Evolutionary conservation across 2,888 invertebrate genomes (phyloP), one percentile per base, ranked within the genome.

Genomic region (Drosophila lacicola): DNA sequence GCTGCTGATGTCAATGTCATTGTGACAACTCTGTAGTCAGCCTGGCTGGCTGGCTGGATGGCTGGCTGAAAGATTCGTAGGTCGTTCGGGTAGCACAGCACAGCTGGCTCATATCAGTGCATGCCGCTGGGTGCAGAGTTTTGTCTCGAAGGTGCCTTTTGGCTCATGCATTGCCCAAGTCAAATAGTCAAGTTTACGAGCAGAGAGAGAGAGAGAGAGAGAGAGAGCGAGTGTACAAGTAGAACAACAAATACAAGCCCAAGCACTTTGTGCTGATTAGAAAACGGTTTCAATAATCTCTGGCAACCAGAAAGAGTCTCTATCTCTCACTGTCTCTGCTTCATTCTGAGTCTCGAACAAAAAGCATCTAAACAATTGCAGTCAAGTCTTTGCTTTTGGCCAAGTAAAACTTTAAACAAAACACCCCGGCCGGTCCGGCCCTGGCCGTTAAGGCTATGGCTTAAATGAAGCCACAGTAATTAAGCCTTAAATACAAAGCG

Each of bases 221-320:
- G 29, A 13, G 53, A 10, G 11, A 11, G 21, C 3, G 10, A 37
- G 45, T 44, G 34, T 44, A 19, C 53, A 58, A 62, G 54, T 49
- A 33, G 46, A 65, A 58, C 36, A 45, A 58, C 57, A 54, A 65
- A 58, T 37, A 62, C 49, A 54, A 50, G 55, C 50, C 39, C 66
- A 42, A 79, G 78, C 83, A 83, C 83, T 84, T 74, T 84, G 68
- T 78, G 68, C 75, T 85, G 83, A 84, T 84, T 84, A 84, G 85
- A 84, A 83, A 82, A 80, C 57, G 57, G 66, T 78, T 80, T 80
- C 82, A 84, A 82, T 82, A 82, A 75, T 82, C 78, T 41, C 46
- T 44, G 44, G 47, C 19, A 67, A 46, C 39, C 25, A 54, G 68
- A 55, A 51, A 42, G 13, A 42, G 39, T 56, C 47, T 63, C 37